These are phyloP conservation scores for Physocephala rufipes DNA, from an alignment of 2,888 invertebrate species.

Conservation along the genomic window DNA sequence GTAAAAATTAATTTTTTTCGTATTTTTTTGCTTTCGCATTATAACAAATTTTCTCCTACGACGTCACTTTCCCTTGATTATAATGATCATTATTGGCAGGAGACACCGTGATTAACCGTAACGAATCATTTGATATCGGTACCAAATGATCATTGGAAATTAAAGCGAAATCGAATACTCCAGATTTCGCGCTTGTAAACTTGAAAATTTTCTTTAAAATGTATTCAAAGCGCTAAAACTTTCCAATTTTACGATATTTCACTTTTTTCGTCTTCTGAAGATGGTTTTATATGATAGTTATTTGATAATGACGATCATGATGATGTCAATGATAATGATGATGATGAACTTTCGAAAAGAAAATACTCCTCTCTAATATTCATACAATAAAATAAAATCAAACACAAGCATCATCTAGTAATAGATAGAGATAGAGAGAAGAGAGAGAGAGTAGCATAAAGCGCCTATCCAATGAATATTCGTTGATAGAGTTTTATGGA, in stretches of 20 bases:
- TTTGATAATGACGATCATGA: no score
- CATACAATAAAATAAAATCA: not conserved
- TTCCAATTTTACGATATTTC: constrained; percentile 32
- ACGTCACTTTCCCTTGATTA: no score
- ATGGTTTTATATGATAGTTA: no score
- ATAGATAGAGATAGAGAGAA: not conserved
- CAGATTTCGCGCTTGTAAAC: constrained; percentile 15
- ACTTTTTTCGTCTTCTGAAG: constrained; percentile 9
- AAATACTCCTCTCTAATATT: no score
- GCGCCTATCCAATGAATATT: not conserved
- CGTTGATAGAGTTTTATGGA: no score
- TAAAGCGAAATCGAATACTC: constrained; percentile 5
- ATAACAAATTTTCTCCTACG: constrained; percentile 4
- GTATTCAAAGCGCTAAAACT: constrained; percentile 17
- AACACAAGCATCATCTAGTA: not conserved
- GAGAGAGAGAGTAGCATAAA: not conserved
- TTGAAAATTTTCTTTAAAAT: constrained; percentile 5
- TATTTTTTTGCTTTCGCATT: constrained; percentile 11
- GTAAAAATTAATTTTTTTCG: no score
- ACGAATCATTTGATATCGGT: no score
- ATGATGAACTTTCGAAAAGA: constrained; percentile 36
- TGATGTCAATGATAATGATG: not conserved
- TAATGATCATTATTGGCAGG: no score
- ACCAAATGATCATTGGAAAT: not conserved
- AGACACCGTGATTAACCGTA: no score